phyloP scores from a whole-genome alignment of 2,888 invertebrate genomes.

The Diarsia rubi region DNA sequence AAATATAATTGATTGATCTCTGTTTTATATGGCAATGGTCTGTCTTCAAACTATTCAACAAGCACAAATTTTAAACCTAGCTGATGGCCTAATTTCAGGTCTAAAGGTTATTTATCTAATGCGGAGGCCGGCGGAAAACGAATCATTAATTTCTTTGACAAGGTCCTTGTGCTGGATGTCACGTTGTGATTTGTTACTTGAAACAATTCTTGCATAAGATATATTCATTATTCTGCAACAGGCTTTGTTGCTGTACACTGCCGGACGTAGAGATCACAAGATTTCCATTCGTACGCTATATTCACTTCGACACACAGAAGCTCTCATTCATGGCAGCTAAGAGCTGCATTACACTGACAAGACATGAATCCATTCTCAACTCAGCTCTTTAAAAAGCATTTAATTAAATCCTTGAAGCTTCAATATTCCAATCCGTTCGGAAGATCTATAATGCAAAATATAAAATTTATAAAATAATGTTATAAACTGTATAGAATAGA shows the following conservation, averaged over 20 bases:
- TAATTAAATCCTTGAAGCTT: background rate
- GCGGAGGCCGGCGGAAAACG: slow-evolving; percentile 1
- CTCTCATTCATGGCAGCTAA: background rate
- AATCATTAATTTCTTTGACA: background rate
- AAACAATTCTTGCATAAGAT: background rate
- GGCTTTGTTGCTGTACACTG: background rate
- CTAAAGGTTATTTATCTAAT: slow-evolving; percentile 4
- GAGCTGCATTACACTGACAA: background rate
- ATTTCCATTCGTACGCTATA: background rate
- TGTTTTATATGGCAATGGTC: background rate
- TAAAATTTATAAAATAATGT: background rate
- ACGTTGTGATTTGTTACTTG: slow-evolving; percentile 1
- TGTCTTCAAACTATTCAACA: background rate
- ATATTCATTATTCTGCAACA: background rate
- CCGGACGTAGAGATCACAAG: background rate
- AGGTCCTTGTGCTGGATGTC: background rate
- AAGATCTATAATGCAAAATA: background rate
- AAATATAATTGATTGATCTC: background rate
- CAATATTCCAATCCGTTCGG: background rate
- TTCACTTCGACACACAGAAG: background rate
- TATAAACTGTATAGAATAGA: background rate
- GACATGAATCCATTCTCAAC: no score
- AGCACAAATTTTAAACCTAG: background rate
- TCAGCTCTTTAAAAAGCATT: background rate
- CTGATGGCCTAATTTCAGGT: background rate